A percentile compares a stretch with the other conserved stretches of the same genome.
These are phyloP conservation scores for Teleopsis dalmanni DNA, from an alignment of 1,140 invertebrate genomes.

Conservation along the genomic window DNA sequence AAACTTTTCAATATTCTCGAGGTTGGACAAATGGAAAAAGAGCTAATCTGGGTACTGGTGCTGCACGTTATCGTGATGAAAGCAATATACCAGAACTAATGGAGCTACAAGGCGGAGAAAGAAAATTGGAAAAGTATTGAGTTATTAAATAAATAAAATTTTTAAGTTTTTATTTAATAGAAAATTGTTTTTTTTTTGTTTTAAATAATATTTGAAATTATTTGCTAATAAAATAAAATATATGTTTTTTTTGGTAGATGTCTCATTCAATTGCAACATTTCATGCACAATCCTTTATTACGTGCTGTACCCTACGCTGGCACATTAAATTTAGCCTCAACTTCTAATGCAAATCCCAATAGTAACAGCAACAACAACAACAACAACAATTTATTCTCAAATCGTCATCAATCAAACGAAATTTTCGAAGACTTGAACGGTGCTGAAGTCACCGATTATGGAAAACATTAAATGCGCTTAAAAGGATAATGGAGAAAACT, in stretches of 20 bases:
- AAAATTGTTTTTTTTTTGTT: no score
- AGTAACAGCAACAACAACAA: conserved; percentile 13
- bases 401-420: conserved; percentile 34
- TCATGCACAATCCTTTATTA: conserved; percentile 42
- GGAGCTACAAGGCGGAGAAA: conserved; percentile 22
- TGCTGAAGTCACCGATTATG: conserved; percentile 27
- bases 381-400: conserved; percentile 7
- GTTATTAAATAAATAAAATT: neutral
- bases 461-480: conserved; percentile 31
- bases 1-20: conserved; percentile 65
- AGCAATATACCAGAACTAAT: conserved; percentile 25
- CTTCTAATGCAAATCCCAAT: neutral
- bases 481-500: no score
- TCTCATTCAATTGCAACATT: conserved; percentile 46
- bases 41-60: conserved; percentile 22
- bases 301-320: conserved; percentile 7
- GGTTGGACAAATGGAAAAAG: conserved; percentile 69
- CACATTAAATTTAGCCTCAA: neutral
- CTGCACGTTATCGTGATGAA: conserved; percentile 13
- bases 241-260: conserved; percentile 27
- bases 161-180: neutral
- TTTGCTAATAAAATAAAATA: no score
- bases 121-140: conserved; percentile 29
- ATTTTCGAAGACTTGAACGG: conserved; percentile 30
- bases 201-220: no score